A percentile compares a stretch with the other conserved stretches of the same genome.
phyloP scores from a whole-genome alignment of 92 coral and sea anemone species.

The Porites lobata region DNA sequence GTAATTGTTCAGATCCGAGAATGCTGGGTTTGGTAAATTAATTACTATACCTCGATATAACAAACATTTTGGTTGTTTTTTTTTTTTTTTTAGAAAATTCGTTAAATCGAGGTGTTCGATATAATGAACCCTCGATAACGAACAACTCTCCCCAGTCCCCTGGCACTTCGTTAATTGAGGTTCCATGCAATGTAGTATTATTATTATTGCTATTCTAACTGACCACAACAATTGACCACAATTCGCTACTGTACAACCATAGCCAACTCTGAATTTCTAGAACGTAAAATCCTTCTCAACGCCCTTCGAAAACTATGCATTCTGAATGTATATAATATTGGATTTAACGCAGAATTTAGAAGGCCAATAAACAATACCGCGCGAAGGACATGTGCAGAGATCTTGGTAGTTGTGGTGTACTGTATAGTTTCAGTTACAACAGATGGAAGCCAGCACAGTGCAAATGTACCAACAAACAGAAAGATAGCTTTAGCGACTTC shows the following conservation, averaged over 20 bases:
- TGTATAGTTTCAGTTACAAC: constrained; percentile 41
- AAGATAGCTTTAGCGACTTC: constrained; percentile 67
- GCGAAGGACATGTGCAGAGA: background rate
- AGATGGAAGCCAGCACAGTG: constrained; percentile 62
- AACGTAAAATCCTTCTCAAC: constrained; percentile 6
- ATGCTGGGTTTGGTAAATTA: too few relatives aligned
- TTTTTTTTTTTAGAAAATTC: background rate
- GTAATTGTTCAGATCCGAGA: too few relatives aligned
- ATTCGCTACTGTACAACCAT: background rate
- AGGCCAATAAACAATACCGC: constrained; percentile 19
- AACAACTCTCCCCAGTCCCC: background rate
- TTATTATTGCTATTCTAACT: background rate
- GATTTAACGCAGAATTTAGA: constrained; percentile 63
- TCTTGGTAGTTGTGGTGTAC: background rate
- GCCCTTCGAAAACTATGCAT: constrained; percentile 57
- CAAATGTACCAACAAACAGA: constrained; percentile 56
- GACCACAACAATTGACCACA: too few relatives aligned
- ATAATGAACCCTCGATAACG: background rate
- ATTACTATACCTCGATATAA: too few relatives aligned
- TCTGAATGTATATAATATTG: constrained; percentile 45
- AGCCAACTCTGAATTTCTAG: background rate
- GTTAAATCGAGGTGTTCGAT: background rate
- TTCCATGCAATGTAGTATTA: background rate
- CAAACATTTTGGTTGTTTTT: too few relatives aligned
- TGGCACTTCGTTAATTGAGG: constrained; percentile 2